A percentile compares a stretch with the other conserved stretches of the same genome.
phyloP scores from a whole-genome alignment of 2,797 vertebrate species.

The Anas georgica region DNA sequence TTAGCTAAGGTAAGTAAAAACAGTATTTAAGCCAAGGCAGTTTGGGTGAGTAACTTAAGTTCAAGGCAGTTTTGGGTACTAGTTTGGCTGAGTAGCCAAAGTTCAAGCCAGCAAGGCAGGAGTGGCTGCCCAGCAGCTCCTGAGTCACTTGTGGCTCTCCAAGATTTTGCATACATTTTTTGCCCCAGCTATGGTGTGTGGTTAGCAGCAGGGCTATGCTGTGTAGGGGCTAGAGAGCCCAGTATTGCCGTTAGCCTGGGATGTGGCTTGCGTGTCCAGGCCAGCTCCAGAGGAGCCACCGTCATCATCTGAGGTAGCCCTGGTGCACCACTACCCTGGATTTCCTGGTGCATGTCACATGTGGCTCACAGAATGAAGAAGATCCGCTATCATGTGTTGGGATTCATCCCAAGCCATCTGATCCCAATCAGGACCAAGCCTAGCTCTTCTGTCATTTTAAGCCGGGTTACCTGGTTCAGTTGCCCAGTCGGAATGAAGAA shows the following conservation, averaged over 20 bases:
- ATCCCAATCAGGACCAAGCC: not conserved
- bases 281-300: not conserved
- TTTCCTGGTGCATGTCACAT: not conserved
- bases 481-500: not conserved
- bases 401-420: not conserved
- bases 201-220: not conserved
- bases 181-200: not conserved
- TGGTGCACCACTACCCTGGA: fast-evolving
- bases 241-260: not conserved
- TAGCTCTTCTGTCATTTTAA: not conserved
- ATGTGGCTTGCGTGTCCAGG: not conserved
- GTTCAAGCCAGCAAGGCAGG: not conserved
- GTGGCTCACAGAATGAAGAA: fast-evolving
- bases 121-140: not conserved
- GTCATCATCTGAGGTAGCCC: not conserved
- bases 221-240: not conserved
- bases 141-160: not conserved
- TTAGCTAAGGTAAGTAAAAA: not conserved
- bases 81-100: not conserved
- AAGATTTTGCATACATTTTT: not conserved
- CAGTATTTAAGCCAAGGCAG: not conserved
- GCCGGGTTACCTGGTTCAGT: not conserved
- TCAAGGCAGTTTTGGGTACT: not conserved
- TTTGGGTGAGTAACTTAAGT: not conserved
- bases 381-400: not conserved